Base-by-base conservation (phyloP, 2,113 vertebrate genomes). In the Guaruba guarouba region DNA sequence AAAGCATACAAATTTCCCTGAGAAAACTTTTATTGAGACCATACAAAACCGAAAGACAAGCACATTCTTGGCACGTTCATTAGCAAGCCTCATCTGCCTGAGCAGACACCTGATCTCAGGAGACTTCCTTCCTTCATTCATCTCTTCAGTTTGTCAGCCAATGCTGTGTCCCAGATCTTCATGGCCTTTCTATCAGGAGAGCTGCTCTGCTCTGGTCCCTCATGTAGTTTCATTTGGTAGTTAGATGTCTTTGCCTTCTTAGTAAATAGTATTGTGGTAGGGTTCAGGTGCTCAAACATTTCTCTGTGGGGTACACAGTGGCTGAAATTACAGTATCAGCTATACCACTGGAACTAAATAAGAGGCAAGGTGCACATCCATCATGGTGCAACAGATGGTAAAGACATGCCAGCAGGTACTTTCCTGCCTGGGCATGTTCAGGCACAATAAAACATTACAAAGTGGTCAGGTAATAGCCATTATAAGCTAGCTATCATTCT, bases 401-500 rank as follows among this genome's bases (percentile, higher is more conserved):
- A 66, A 57, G 81, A n/a, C 62, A 25, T 28, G 52, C 51, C 84
- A 73, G 37, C 24, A 82, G 83, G 66, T 61, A 39, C 57, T 82
- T 92, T 84, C 93, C 49, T 95, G 96, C 93, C 81, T 89, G 66
- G 81, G 27, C 96, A 85, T 73, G 94, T 64, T 82, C 57, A 95
- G 69, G 48, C 74, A 89, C 86, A 96, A 76, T 66, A 69, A 66
- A 71, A 78, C n/a, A 48, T 19, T 23, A 48, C 9, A 27, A 25
- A 86, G 24, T 49, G 31, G 52, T 73, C 86, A 59, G 41, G 91
- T 46, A 89, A 57, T 39, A 84, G 17, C 66, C 28, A 25, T 76
- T 82, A 25, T 9, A 49, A 85, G 22, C 44, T 59, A 89, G 24
- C 48, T 51, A 52, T 49, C 15, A 3, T 73, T 41, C 77, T 31